phyloP scores from a whole-genome alignment of 2,113 vertebrate species.

The Paradoxurus hermaphroditus region DNA sequence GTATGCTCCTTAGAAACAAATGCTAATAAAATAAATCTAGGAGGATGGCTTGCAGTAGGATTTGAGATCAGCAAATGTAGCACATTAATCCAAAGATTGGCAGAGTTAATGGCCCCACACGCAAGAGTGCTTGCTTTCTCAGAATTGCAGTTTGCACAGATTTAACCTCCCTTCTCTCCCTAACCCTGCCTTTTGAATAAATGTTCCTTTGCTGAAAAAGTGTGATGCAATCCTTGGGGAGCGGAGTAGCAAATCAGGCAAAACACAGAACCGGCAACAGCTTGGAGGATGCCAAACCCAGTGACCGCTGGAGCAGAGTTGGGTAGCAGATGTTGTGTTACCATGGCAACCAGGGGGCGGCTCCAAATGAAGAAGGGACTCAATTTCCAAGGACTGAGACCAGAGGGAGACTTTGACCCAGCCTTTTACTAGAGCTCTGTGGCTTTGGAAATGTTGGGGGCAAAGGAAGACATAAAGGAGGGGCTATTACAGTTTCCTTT shows the following conservation, averaged over 20 bases:
- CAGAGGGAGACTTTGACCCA: slow-evolving; percentile 46
- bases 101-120: neutral
- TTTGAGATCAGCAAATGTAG: slow-evolving; percentile 15
- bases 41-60: neutral
- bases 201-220: neutral
- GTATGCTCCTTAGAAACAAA: neutral
- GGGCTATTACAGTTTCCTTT: neutral
- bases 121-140: neutral
- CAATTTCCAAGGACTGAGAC: slow-evolving; percentile 45
- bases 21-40: neutral
- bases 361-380: slow-evolving; percentile 43
- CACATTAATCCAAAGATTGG: slow-evolving; percentile 7
- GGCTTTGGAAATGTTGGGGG: neutral
- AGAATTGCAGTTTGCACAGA: neutral
- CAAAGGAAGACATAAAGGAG: neutral
- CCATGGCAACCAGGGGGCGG: slow-evolving; percentile 54
- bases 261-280: neutral
- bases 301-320: slow-evolving; percentile 62
- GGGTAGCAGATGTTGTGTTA: slow-evolving; percentile 66
- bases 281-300: slow-evolving; percentile 37
- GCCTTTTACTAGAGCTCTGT: neutral
- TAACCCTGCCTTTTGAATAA: neutral
- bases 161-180: neutral
- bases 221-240: neutral
- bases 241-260: neutral